Evolutionary conservation across 2,113 vertebrate genomes (phyloP).

Genomic region (Centropristis striata): DNA sequence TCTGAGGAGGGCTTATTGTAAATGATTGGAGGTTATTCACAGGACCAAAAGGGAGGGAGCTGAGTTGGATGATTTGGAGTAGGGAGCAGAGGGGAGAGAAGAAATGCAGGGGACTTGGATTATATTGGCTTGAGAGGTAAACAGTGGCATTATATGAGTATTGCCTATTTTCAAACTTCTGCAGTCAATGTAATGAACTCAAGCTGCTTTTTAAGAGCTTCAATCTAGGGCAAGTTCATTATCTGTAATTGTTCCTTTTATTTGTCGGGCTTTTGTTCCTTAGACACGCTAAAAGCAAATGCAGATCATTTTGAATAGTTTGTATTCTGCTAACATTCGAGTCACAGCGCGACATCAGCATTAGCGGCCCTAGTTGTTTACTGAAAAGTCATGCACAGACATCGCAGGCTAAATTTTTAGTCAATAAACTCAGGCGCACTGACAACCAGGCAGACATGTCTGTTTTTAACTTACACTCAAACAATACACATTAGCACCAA

Average conservation of each 20-base stretch:
- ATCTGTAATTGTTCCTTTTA: constrained; percentile 63
- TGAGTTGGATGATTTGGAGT: constrained; percentile 51
- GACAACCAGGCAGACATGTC: constrained; percentile 41
- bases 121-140: constrained; percentile 43
- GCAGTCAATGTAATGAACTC: constrained; percentile 53
- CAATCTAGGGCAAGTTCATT: constrained; percentile 56
- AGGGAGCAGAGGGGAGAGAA: constrained; percentile 15
- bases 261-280: constrained; percentile 59
- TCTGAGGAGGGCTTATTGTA: constrained; percentile 79
- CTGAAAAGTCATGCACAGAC: constrained; percentile 41
- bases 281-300: constrained; percentile 50
- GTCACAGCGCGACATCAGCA: constrained; percentile 26
- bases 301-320: constrained; percentile 48
- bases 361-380: constrained; percentile 48
- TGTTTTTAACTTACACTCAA: constrained; percentile 68
- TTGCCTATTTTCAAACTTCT: constrained; percentile 42
- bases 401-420: constrained; percentile 29
- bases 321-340: constrained; percentile 28
- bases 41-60: constrained; percentile 58
- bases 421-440: constrained; percentile 28
- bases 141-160: constrained; percentile 25
- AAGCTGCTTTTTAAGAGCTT: constrained; percentile 51
- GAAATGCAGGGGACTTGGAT: constrained; percentile 8
- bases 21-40: constrained; percentile 82
- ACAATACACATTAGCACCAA: constrained; percentile 72